A percentile compares a stretch with the other conserved stretches of the same genome.
Conservation (phyloP, 2,113 vertebrate species). For the Regulus satrapa region DNA sequence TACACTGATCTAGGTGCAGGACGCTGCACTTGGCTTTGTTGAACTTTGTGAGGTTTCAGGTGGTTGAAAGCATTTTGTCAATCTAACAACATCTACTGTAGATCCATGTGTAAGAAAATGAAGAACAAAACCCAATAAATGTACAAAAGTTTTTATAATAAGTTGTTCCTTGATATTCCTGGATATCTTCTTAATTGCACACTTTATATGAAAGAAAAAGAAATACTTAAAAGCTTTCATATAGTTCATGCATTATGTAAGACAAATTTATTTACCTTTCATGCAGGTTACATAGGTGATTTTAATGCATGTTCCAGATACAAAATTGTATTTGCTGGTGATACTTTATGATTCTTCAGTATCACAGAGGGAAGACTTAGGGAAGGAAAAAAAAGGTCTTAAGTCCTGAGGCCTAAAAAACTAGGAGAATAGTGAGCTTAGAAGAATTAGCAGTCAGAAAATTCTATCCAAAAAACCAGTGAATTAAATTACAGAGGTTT, state of each 20-base stretch:
- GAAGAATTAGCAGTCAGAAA: slow-evolving; percentile 13
- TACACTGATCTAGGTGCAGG: background rate
- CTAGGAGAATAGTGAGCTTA: background rate
- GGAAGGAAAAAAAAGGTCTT: background rate
- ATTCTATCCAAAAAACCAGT: background rate
- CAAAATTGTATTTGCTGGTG: background rate
- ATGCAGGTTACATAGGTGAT: background rate
- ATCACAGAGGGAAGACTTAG: background rate
- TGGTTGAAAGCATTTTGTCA: background rate
- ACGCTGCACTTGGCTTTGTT: background rate
- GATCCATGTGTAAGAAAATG: background rate
- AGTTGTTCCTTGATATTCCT: background rate
- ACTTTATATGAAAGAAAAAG: background rate
- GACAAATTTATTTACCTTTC: background rate
- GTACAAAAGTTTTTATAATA: background rate
- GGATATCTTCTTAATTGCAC: background rate
- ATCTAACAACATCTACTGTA: background rate
- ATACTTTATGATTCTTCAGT: background rate
- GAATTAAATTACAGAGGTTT: background rate
- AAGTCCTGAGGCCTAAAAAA: background rate
- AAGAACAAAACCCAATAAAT: background rate
- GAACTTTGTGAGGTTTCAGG: background rate
- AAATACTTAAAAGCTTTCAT: background rate
- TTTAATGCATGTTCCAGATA: background rate
- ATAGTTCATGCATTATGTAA: background rate